These are phyloP conservation scores for Amorpha juglandis DNA, from an alignment of 2,888 invertebrate species.

Conservation along the genomic window DNA sequence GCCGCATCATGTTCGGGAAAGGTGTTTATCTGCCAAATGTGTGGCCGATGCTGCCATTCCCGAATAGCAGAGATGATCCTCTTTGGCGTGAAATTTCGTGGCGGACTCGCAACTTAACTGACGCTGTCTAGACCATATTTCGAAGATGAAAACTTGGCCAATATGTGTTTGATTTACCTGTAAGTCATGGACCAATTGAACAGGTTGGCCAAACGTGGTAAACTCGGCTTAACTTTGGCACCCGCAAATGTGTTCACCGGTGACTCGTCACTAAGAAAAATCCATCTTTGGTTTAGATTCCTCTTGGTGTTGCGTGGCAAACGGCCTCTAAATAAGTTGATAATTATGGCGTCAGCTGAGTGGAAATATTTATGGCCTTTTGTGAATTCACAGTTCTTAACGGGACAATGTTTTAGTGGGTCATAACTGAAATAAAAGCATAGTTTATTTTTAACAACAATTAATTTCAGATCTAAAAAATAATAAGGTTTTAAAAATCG, in stretches of 20 bases:
- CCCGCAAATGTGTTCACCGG: slow-evolving; percentile 83
- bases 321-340: slow-evolving; percentile 68
- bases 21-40: too few relatives aligned
- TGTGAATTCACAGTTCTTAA: slow-evolving; percentile 80
- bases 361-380: slow-evolving; percentile 58
- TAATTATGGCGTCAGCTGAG: slow-evolving; percentile 83
- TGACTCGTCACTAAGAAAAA: slow-evolving; percentile 87
- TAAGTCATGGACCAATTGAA: slow-evolving; percentile 88
- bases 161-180: slow-evolving; percentile 41
- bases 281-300: slow-evolving; percentile 83
- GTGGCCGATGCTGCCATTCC: too few relatives aligned
- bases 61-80: too few relatives aligned
- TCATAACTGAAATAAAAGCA: slow-evolving; percentile 12
- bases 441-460: background rate
- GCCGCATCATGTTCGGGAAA: too few relatives aligned
- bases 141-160: too few relatives aligned
- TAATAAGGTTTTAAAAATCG: too few relatives aligned
- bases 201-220: slow-evolving; percentile 72
- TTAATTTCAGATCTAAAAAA: too few relatives aligned
- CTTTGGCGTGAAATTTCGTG: too few relatives aligned
- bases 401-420: slow-evolving; percentile 80
- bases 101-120: too few relatives aligned
- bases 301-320: slow-evolving; percentile 44
- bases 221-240: slow-evolving; percentile 34
- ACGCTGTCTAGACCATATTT: too few relatives aligned